Percentiles rank a stretch among this genome's conserved stretches.
Evolutionary conservation across 1,140 invertebrate genomes (phyloP).

Genomic region (Drosophila subpulchrella): DNA sequence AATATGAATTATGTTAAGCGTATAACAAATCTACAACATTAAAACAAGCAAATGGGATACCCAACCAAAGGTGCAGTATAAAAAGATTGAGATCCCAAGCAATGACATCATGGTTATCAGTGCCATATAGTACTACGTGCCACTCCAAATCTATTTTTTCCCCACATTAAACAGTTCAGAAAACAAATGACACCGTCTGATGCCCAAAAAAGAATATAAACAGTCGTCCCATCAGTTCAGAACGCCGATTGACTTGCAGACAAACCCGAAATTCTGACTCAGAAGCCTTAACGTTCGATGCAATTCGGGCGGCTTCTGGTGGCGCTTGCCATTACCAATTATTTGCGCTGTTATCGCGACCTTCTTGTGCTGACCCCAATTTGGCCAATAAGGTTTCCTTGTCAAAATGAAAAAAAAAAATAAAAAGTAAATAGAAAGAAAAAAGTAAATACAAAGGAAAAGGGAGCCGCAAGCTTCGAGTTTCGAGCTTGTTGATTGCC

Average conservation of each 20-base stretch:
- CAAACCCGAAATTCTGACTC: constrained; percentile 30
- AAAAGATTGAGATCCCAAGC: neutral
- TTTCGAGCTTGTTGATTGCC: constrained; percentile 60
- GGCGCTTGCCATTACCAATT: constrained; percentile 69
- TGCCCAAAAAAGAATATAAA: constrained; percentile 1
- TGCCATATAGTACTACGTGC: neutral
- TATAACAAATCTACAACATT: neutral
- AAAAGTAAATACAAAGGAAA: constrained; percentile 18
- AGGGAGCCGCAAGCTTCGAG: constrained; percentile 32
- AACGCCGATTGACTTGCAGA: constrained; percentile 30
- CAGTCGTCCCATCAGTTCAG: neutral
- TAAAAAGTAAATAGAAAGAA: neutral
- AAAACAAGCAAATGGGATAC: too few relatives aligned
- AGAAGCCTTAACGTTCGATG: constrained; percentile 68
- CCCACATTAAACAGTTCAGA: constrained; percentile 1
- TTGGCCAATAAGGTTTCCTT: constrained; percentile 70
- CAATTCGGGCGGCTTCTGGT: constrained; percentile 58
- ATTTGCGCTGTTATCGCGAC: constrained; percentile 78
- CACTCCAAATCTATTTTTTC: constrained; percentile 2
- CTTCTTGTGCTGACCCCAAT: constrained; percentile 77
- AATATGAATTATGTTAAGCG: too few relatives aligned
- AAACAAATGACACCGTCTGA: neutral
- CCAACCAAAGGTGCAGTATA: neutral
- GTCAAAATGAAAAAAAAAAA: constrained; percentile 8
- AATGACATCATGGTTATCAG: neutral